phyloP scores from a whole-genome alignment of 2,888 invertebrate species.

The Dryococelus australis region DNA sequence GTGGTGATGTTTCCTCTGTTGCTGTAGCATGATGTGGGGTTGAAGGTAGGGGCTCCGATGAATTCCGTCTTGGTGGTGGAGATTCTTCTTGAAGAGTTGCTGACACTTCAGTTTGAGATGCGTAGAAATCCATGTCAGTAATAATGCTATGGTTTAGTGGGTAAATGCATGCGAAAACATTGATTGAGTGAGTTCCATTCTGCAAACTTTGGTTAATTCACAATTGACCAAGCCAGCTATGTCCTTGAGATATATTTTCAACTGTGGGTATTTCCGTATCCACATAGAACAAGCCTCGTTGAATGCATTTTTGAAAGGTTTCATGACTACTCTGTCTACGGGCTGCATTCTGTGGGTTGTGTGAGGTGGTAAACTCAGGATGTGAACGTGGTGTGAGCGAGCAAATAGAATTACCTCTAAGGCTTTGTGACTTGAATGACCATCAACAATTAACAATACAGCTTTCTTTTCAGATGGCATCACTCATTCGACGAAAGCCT shows the following conservation, averaged over 20 bases:
- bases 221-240: constrained; percentile 20
- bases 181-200: constrained; percentile 32
- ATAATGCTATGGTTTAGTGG: constrained; percentile 10
- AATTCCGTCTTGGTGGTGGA: neutral
- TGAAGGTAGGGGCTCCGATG: too few relatives aligned
- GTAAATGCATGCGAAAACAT: constrained; percentile 24
- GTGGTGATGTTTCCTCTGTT: neutral
- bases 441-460: too few relatives aligned
- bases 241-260: neutral
- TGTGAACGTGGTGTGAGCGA: too few relatives aligned
- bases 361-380: too few relatives aligned
- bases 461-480: too few relatives aligned
- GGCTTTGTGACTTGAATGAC: too few relatives aligned
- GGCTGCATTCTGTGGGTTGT: too few relatives aligned
- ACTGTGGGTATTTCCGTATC: neutral
- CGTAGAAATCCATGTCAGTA: neutral
- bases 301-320: too few relatives aligned
- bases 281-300: constrained; percentile 9
- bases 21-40: neutral
- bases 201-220: constrained; percentile 29
- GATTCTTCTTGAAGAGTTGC: neutral
- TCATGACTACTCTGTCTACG: too few relatives aligned
- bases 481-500: too few relatives aligned
- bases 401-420: too few relatives aligned
- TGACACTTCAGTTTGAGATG: neutral